Conservation (phyloP, 2,113 vertebrate species). For the Crotalus tigris region DNA sequence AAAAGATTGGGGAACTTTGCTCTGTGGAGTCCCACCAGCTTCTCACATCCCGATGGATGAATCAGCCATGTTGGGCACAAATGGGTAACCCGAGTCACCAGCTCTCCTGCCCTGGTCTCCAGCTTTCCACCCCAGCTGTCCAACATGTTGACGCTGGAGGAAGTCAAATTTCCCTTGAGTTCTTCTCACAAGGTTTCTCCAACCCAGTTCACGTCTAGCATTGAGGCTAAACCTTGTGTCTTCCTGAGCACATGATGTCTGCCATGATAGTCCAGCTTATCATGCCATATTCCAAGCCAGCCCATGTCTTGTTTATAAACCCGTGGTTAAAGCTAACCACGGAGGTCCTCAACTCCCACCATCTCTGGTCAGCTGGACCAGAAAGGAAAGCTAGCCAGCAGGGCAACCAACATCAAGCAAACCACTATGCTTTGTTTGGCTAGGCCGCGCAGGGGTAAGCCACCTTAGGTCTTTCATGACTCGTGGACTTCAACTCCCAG, state of each 20-base stretch:
- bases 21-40: not conserved
- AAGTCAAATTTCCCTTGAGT: not conserved
- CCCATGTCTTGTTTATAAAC: not conserved
- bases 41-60: not conserved
- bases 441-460: too few species aligned
- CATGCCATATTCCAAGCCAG: not conserved
- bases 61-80: not conserved
- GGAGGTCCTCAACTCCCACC: not conserved
- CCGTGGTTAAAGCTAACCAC: not conserved
- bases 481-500: too few species aligned
- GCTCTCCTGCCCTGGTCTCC: not conserved
- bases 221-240: not conserved
- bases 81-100: not conserved
- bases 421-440: not conserved
- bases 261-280: not conserved
- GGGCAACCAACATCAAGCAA: not conserved
- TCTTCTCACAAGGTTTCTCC: not conserved
- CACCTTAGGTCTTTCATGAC: too few species aligned
- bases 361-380: not conserved
- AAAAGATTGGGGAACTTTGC: too few species aligned
- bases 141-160: not conserved
- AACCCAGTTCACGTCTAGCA: too few species aligned
- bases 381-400: not conserved
- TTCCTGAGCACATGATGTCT: not conserved
- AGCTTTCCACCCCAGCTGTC: not conserved